Evolutionary conservation across 2,797 vertebrate genomes (phyloP), one percentile per base, ranked within the genome.

Genomic region (Microcaecilia unicolor): DNA sequence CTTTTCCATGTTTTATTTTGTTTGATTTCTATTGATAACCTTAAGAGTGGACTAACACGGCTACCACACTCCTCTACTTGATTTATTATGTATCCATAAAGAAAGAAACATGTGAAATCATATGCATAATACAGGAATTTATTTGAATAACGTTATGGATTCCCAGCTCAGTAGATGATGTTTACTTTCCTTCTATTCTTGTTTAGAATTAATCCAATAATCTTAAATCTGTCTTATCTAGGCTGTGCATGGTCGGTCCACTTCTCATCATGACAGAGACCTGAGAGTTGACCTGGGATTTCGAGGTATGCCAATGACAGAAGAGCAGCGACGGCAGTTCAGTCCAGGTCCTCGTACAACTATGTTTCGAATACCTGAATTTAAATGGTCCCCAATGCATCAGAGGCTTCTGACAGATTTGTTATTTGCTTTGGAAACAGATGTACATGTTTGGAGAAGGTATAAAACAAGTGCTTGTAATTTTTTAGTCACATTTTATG

Each of bases 351-450:
- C 96, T 1, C 91, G 96, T 38, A 99, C 94, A 2, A 98, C 96
- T 6, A 99, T 99, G 96, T 99, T 99, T 67, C 93, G 96, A 23
- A 99, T 99, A 64, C 96, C 96, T 6, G 96, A 99, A 61, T 99
- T 99, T 72, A 99, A 98, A 48, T 99, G 96, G 96, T 99, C 96
- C 8, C 90, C 91, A 6, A 97, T 98, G 96, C 96, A 99, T 61
- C 96, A 99, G 72, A 74, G 96, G 20, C 72, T 99, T 22, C 87
- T 99, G 51, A 98, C 94, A 4, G 96, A 99, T 63, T 72, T 99
- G 66, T 84, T 99, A 8, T 97, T 99, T 45, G 93, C 95, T n/a
- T 80, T 99, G 51, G 96, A 99, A 78, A 95, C 95, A 2, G 96
- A 99, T 28, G 91, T 99, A 26, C 95, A 99, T 26, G 88, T 97